Evolutionary conservation across 2,113 vertebrate genomes (phyloP).

Genomic region (Pogonocichla stellata): DNA sequence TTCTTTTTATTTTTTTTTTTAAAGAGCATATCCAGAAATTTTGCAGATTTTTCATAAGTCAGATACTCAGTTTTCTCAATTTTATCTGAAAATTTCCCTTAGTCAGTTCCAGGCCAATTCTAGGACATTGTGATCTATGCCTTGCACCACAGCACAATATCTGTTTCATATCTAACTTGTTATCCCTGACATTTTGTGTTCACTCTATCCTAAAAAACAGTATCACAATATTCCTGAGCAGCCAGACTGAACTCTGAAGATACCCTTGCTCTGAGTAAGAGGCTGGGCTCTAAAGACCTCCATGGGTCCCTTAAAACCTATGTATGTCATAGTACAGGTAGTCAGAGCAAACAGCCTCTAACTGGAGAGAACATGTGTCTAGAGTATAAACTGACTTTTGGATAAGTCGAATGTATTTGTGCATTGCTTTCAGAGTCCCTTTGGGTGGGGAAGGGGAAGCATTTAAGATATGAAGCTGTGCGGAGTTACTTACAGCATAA

Average conservation of each 20-base stretch:
- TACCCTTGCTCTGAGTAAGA: neutral
- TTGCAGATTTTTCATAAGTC: neutral
- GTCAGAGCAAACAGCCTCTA: neutral
- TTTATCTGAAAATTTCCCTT: neutral
- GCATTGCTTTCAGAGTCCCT: constrained; percentile 21
- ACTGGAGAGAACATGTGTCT: neutral
- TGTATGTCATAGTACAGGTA: neutral
- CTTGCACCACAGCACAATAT: neutral
- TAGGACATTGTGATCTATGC: neutral
- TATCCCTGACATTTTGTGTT: neutral
- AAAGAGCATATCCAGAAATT: neutral
- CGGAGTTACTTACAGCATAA: constrained; percentile 35
- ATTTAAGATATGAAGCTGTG: constrained; percentile 8
- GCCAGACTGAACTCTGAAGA: neutral
- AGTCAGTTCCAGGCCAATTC: neutral
- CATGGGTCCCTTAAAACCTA: neutral
- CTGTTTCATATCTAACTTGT: neutral
- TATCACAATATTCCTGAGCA: neutral
- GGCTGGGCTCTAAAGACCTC: neutral
- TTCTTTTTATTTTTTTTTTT: neutral
- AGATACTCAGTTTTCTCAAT: neutral
- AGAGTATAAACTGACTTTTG: neutral
- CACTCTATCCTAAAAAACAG: rapidly evolving
- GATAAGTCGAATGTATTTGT: constrained; percentile 11
- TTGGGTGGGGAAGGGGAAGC: neutral